phyloP scores from a whole-genome alignment of 2,888 invertebrate species.

The Spodoptera exigua region DNA sequence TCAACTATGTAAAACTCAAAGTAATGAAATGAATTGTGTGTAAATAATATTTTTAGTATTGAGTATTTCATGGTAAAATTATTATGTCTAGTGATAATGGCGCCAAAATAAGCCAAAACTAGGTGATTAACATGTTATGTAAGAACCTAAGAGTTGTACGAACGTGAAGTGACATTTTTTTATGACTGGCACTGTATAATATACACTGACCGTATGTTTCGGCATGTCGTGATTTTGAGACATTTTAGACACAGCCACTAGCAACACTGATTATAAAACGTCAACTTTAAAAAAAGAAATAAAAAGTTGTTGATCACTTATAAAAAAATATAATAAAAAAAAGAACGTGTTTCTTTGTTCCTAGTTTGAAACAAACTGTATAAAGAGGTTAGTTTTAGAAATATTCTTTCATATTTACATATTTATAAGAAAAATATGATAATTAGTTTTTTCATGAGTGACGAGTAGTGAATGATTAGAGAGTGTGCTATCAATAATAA shows the following conservation, averaged over 20 bases:
- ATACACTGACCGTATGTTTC: conserved; percentile 28
- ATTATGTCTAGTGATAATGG: too few relatives aligned
- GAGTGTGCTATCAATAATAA: conserved; percentile 19
- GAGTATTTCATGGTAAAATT: too few relatives aligned
- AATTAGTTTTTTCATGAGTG: conserved; percentile 22
- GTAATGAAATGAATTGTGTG: background rate
- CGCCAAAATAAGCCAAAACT: too few relatives aligned
- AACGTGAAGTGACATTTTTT: too few relatives aligned
- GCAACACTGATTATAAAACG: too few relatives aligned
- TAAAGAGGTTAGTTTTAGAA: background rate
- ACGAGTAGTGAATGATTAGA: conserved; percentile 26
- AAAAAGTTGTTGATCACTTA: background rate
- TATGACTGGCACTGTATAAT: too few relatives aligned
- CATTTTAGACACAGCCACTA: conserved; percentile 27
- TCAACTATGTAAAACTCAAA: too few relatives aligned
- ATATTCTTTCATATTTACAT: too few relatives aligned
- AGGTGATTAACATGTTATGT: too few relatives aligned
- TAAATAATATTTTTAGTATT: background rate
- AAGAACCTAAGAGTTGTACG: too few relatives aligned
- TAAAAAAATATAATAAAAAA: background rate
- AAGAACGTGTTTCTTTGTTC: conserved; percentile 6
- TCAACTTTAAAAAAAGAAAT: conserved; percentile 3
- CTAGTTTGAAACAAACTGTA: conserved; percentile 16
- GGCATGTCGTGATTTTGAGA: background rate
- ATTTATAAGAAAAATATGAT: conserved; percentile 17